Conservation (phyloP, 2,113 vertebrate species). For the Ovis aries region DNA sequence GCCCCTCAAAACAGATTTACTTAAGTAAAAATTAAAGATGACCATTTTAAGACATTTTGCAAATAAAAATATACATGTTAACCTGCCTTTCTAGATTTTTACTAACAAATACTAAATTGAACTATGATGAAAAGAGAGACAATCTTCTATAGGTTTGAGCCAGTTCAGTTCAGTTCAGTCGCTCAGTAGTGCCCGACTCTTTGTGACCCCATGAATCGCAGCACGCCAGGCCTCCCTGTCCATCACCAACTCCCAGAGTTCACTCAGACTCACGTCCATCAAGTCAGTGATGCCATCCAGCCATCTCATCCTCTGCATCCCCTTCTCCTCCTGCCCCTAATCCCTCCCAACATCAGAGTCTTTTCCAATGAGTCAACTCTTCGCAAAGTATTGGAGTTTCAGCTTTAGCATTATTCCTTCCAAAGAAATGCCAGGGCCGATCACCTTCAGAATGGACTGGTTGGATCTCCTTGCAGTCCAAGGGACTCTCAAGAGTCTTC, state of each 20-base stretch:
- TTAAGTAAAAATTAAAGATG: not conserved
- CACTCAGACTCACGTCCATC: not conserved
- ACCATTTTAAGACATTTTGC: not conserved
- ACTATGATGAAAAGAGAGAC: not conserved
- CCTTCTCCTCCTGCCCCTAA: no score
- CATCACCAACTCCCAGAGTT: not conserved
- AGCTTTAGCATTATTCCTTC: no score
- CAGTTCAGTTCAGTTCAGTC: not conserved
- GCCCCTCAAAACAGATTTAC: not conserved
- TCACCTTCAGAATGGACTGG: no score
- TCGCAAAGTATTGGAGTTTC: no score
- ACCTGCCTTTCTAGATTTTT: not conserved
- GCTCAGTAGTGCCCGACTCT: not conserved
- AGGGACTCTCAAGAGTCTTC: no score
- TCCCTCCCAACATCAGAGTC: no score
- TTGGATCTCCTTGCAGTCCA: no score
- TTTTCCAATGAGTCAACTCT: no score
- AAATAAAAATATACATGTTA: not conserved
- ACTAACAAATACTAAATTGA: not conserved
- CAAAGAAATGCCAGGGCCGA: not conserved
- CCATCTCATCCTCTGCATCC: accelerated
- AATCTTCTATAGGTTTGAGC: not conserved
- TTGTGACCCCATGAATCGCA: not conserved
- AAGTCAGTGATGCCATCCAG: not conserved
- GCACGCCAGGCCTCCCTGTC: not conserved